Percentiles rank a stretch among this genome's conserved stretches.
Conservation (phyloP, 2,797 vertebrate genomes). For the Sebastolobus altivelis region DNA sequence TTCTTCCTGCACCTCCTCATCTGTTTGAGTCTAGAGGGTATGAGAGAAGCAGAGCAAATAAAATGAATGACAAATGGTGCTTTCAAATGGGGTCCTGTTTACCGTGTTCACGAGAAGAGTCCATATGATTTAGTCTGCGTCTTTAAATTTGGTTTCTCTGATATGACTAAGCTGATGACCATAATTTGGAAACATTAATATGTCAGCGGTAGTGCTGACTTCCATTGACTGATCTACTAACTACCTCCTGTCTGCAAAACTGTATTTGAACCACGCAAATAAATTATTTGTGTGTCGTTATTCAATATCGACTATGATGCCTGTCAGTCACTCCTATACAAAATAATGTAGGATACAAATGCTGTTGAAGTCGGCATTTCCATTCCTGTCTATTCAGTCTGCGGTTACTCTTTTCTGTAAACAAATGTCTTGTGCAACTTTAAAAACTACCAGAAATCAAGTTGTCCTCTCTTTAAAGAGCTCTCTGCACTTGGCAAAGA, state of each 20-base stretch:
- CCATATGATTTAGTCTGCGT: neutral
- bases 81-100: no score
- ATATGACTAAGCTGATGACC: neutral
- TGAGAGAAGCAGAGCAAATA: neutral
- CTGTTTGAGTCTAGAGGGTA: conserved; percentile 75
- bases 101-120: neutral
- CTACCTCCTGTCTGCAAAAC: no score
- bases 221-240: no score
- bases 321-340: neutral
- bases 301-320: neutral
- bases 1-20: conserved; percentile 74
- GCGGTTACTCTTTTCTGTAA: neutral
- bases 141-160: neutral
- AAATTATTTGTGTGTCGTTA: no score
- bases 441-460: neutral
- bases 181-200: neutral
- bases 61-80: neutral
- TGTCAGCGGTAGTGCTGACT: neutral
- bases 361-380: neutral
- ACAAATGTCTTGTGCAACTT: neutral
- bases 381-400: neutral
- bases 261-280: no score
- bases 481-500: neutral
- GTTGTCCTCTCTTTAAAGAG: neutral
- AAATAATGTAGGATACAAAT: neutral